Conservation (phyloP, 1,140 invertebrate species). For the Musca vetustissima region DNA sequence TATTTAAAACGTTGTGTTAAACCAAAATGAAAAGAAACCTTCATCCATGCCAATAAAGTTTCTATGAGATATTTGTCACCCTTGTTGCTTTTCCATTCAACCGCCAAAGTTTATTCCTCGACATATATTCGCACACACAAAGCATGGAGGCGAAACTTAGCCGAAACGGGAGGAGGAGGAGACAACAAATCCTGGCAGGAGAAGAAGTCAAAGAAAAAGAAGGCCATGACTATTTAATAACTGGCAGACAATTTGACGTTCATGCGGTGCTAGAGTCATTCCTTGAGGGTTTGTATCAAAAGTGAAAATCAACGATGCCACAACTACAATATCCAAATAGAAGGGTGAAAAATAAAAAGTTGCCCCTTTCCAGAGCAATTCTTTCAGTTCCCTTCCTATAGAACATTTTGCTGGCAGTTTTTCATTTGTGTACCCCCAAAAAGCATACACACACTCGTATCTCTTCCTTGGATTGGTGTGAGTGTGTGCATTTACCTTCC, state of each 20-base stretch:
- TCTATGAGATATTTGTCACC: slow-evolving; percentile 16
- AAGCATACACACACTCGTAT: no score
- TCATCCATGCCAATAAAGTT: background rate
- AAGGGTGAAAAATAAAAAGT: no score
- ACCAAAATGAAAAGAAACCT: no score
- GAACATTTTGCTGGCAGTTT: background rate
- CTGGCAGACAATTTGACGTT: slow-evolving; percentile 3
- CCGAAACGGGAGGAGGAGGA: background rate
- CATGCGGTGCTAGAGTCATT: background rate
- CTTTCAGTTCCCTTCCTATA: no score
- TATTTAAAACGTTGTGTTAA: no score
- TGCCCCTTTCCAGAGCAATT: no score
- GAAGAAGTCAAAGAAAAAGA: no score
- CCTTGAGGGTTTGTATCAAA: slow-evolving; percentile 2
- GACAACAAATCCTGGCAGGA: background rate
- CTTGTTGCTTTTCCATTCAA: slow-evolving; percentile 17
- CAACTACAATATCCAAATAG: no score
- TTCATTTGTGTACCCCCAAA: background rate
- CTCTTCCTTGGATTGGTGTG: no score
- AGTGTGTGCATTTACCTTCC: no score
- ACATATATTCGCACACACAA: no score
- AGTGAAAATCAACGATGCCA: background rate
- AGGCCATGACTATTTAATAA: slow-evolving; percentile 3
- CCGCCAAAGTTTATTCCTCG: background rate
- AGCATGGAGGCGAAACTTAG: background rate